Evolutionary conservation across 2,797 vertebrate species (phyloP).

Genomic region (Carduelis carduelis): DNA sequence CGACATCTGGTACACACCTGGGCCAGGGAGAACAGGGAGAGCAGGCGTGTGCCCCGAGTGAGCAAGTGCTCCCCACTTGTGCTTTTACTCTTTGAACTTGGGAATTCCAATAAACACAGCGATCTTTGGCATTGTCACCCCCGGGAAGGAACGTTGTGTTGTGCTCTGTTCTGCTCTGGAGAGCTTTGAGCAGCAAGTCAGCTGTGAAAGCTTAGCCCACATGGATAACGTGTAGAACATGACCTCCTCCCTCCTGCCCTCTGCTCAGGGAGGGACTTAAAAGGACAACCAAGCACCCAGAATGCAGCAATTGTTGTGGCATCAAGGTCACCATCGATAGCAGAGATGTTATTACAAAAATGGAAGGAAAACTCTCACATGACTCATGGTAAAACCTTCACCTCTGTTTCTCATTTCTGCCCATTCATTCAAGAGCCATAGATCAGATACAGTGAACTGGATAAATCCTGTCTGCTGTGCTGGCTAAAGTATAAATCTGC

Average conservation of each 20-base stretch:
- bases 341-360: neutral
- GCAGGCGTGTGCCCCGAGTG: neutral
- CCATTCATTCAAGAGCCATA: neutral
- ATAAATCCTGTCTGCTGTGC: neutral
- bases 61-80: neutral
- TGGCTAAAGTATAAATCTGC: neutral
- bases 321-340: neutral
- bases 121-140: neutral
- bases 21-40: neutral
- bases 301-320: neutral
- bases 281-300: neutral
- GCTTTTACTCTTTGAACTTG: neutral
- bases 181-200: neutral
- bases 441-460: neutral
- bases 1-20: slow-evolving; percentile 90
- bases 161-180: neutral
- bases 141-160: neutral
- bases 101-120: neutral
- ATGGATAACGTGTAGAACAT: neutral
- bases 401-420: neutral
- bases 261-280: neutral
- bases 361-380: neutral
- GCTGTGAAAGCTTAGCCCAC: neutral
- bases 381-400: neutral
- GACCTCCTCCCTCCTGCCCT: neutral